These are phyloP conservation scores for Araneus ventricosus DNA, from an alignment of 1,140 invertebrate genomes.

Conservation along the genomic window DNA sequence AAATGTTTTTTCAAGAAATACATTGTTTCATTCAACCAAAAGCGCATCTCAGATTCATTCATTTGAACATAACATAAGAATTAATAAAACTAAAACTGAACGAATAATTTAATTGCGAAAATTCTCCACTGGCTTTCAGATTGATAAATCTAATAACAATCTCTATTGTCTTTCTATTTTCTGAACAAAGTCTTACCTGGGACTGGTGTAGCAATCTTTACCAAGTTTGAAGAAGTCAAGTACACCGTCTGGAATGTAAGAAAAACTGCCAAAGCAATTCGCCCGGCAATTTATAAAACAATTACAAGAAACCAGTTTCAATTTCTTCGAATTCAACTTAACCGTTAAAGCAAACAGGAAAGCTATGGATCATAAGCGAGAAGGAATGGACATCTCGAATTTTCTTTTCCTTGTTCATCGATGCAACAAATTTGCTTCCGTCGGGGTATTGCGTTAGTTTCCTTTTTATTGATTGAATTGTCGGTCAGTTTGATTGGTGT, in stretches of 20 bases:
- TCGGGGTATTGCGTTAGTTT: slow-evolving; percentile 1
- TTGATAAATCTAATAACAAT: too few species aligned
- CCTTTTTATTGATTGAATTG: slow-evolving; percentile 50
- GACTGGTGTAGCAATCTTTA: not conserved
- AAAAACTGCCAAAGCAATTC: not conserved
- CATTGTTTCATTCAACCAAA: too few species aligned
- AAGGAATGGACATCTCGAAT: slow-evolving; percentile 19
- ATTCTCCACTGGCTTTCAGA: too few species aligned
- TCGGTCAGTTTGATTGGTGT: slow-evolving; percentile 51
- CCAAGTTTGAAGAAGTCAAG: not conserved
- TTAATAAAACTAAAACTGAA: too few species aligned
- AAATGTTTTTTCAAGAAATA: too few species aligned
- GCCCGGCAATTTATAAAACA: slow-evolving; percentile 39
- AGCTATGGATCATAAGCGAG: slow-evolving; percentile 37
- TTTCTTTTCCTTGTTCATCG: slow-evolving; percentile 39
- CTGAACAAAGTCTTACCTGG: not conserved
- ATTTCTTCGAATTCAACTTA: slow-evolving; percentile 27
- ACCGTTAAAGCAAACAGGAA: slow-evolving; percentile 22
- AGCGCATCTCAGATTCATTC: too few species aligned
- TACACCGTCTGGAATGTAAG: not conserved
- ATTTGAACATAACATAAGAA: too few species aligned
- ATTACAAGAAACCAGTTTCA: slow-evolving; percentile 44
- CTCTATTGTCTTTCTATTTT: too few species aligned
- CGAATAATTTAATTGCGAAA: too few species aligned
- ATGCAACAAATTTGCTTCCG: slow-evolving; percentile 35